phyloP scores from a whole-genome alignment of 2,113 vertebrate genomes.

The Burhinus oedicnemus region DNA sequence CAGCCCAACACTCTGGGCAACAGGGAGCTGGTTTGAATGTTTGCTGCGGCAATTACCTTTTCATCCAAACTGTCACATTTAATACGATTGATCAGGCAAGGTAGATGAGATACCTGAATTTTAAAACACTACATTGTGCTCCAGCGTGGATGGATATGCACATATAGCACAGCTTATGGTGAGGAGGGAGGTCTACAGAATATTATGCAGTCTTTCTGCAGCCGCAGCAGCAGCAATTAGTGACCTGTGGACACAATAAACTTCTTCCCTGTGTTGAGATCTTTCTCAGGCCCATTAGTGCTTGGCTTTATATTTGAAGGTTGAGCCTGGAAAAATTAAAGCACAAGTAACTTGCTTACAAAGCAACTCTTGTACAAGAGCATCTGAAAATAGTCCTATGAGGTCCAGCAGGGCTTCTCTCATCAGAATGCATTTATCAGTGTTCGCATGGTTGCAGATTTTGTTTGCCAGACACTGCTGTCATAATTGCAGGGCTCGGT shows the following conservation, averaged over 20 bases:
- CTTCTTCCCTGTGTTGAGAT: background rate
- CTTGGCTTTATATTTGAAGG: background rate
- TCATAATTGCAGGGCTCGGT: background rate
- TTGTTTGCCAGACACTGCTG: background rate
- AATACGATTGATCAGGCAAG: background rate
- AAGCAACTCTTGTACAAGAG: background rate
- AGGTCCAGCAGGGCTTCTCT: background rate
- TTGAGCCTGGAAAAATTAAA: background rate
- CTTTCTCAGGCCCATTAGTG: background rate
- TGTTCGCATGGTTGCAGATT: background rate
- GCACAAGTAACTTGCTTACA: background rate
- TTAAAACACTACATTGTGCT: background rate
- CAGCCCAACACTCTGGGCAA: accelerated
- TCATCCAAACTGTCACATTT: background rate
- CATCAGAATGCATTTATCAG: background rate
- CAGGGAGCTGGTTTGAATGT: background rate
- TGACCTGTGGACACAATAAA: background rate
- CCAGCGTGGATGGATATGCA: background rate
- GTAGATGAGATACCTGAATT: background rate
- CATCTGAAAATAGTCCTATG: background rate
- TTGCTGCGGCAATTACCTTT: background rate
- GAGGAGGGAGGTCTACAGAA: background rate
- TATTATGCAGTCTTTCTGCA: background rate
- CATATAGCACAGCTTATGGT: background rate
- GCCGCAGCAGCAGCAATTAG: background rate